Evolutionary conservation across 2,888 invertebrate species (phyloP), one percentile per base, ranked within the genome.

Genomic region (Lasius fuliginosus): DNA sequence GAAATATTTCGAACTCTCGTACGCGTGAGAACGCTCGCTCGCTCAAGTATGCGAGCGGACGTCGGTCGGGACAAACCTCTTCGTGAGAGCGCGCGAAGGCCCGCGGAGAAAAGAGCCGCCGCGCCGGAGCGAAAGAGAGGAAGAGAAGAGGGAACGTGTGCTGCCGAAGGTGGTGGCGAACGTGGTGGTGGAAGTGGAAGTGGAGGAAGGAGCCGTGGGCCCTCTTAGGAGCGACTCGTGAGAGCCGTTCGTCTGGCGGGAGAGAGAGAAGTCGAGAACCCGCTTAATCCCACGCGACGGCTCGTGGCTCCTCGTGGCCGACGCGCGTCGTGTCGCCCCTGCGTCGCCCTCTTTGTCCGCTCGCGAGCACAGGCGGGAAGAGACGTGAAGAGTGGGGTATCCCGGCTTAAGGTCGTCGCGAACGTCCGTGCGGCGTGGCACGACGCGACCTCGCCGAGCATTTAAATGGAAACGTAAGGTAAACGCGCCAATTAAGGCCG

Each of bases 291-390:
- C 92, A 91, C 91, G 91, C 90, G 92, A 91, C 91, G 92, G 92
- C 91, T 91, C 92, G 92, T 90, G 92, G 89, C 92, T 92, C 91
- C 92, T 92, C 92, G 90, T 91, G 91, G 92, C 90, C 88, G 89
- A 89, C 91, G 89, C 88, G 89, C 90, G 91, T 91, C 90, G 90
- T 87, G 89, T 86, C 89, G 85, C 88, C 79, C 88, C 77, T 88
- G 89, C 88, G 88, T 86, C 88, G 84, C 89, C 75, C 88, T 85
- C 90, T 87, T 88, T 88, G 91, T 90, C 83, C 86, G 85, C 84
- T 76, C 65, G 73, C 73, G 60, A 64, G 18, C 56, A 15, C 62
- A 71, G 53, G 71, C 71, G 79, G 79, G 46, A 75, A 73, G 65
- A 62, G 49, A 46, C 23, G 71, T 36, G 69, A 67, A 58, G 65